These are phyloP conservation scores for Eupithecia insigniata DNA, from an alignment of 2,888 invertebrate species.

Conservation along the genomic window DNA sequence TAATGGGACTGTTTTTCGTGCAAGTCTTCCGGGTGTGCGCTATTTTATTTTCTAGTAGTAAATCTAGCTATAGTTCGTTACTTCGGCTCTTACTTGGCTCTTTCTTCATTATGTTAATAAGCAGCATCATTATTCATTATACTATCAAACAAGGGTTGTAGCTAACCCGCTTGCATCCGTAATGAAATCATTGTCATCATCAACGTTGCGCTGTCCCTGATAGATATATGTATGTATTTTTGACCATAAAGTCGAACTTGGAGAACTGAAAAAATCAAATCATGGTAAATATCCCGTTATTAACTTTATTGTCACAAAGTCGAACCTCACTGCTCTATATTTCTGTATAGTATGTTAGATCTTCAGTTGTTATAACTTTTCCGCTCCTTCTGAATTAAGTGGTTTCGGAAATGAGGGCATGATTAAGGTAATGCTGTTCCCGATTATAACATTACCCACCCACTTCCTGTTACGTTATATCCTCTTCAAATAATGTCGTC, in stretches of 20 bases:
- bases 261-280: too few relatives aligned
- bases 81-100: too few relatives aligned
- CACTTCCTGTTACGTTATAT: constrained; percentile 7
- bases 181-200: neutral
- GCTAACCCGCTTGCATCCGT: too few relatives aligned
- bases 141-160: too few relatives aligned
- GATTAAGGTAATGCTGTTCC: neutral
- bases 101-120: too few relatives aligned
- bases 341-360: neutral
- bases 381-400: neutral
- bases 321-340: neutral
- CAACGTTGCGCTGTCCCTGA: neutral
- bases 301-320: too few relatives aligned
- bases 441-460: neutral
- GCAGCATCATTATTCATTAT: too few relatives aligned
- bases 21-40: constrained; percentile 10
- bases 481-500: constrained; percentile 10
- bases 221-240: too few relatives aligned
- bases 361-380: neutral
- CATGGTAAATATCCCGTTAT: neutral
- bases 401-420: neutral
- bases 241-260: neutral
- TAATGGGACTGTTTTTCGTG: constrained; percentile 26
- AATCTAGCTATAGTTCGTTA: neutral
- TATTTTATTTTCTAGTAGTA: neutral